These are phyloP conservation scores for Pardosa pseudoannulata DNA, from an alignment of 2,888 invertebrate species.

Conservation along the genomic window DNA sequence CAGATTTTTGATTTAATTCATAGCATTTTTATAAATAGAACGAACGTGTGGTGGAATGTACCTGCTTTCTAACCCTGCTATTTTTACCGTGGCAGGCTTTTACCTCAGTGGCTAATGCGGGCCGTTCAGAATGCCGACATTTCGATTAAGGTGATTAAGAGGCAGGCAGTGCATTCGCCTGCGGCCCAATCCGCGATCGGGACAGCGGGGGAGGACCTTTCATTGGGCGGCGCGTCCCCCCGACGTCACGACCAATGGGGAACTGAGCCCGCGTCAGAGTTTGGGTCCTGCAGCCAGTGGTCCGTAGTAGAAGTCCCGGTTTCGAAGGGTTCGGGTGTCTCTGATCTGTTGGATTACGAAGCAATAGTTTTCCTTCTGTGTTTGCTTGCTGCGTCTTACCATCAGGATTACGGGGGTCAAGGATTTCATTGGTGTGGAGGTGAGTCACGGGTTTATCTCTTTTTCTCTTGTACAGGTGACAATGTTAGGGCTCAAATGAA, in stretches of 20 bases:
- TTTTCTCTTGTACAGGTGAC: not conserved
- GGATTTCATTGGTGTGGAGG: slow-evolving; percentile 50
- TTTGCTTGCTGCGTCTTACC: not conserved
- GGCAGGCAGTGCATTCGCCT: slow-evolving; percentile 6
- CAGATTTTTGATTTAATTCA: not conserved
- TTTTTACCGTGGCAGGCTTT: not conserved
- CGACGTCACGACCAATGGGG: slow-evolving; percentile 59
- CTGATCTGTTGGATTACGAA: slow-evolving; percentile 51
- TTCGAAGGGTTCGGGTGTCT: slow-evolving; percentile 57
- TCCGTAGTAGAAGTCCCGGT: slow-evolving; percentile 66
- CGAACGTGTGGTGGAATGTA: not conserved
- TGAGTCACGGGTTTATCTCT: slow-evolving; percentile 25
- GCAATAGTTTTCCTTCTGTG: not conserved
- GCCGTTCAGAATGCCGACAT: not conserved
- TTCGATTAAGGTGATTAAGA: slow-evolving; percentile 15
- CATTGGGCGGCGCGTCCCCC: slow-evolving; percentile 27
- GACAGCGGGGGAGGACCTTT: slow-evolving; percentile 53
- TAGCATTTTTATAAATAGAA: not conserved
- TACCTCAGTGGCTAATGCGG: slow-evolving; percentile 7
- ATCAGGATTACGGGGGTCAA: slow-evolving; percentile 43
- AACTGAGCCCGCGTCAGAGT: slow-evolving; percentile 17
- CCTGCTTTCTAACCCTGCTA: not conserved
- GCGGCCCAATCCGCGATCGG: slow-evolving; percentile 50
- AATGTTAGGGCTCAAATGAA: too few species aligned
- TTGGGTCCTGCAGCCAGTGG: slow-evolving; percentile 45